These are phyloP conservation scores for Heliconius nattereri DNA, from an alignment of 1,140 invertebrate species.

Conservation along the genomic window DNA sequence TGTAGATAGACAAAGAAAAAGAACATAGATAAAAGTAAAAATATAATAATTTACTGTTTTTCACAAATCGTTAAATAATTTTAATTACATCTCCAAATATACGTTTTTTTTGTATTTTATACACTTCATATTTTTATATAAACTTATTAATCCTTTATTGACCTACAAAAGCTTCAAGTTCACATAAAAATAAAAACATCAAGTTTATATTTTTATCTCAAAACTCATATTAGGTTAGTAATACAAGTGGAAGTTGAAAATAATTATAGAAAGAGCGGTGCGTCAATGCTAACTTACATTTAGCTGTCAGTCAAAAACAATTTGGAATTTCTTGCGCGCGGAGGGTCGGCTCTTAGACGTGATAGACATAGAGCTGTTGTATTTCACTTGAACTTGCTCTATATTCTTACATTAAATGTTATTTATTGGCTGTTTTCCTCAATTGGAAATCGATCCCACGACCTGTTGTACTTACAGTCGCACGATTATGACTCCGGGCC, in stretches of 20 bases:
- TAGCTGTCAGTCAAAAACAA: slow-evolving; percentile 81
- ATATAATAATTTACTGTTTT: no score
- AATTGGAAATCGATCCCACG: no score
- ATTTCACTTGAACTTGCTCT: no score
- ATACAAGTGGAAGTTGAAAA: slow-evolving; percentile 48
- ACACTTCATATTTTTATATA: not conserved
- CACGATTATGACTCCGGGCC: no score
- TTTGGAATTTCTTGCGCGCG: slow-evolving; percentile 77
- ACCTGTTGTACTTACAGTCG: no score
- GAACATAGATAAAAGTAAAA: no score
- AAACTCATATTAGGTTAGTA: slow-evolving; percentile 33
- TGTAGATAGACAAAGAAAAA: no score
- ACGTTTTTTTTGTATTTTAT: no score
- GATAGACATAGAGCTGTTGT: slow-evolving; percentile 60
- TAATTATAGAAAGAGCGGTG: slow-evolving; percentile 77
- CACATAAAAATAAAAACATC: slow-evolving; percentile 12
- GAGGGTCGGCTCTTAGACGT: slow-evolving; percentile 64
- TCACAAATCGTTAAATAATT: no score
- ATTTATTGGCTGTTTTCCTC: not conserved
- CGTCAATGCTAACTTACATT: slow-evolving; percentile 81
- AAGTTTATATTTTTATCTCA: slow-evolving; percentile 13
- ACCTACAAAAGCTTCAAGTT: not conserved
- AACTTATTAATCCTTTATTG: not conserved
- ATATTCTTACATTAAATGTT: not conserved
- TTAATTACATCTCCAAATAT: no score